Conservation (phyloP, 1,140 invertebrate genomes). For the Hormaphis cornu region DNA sequence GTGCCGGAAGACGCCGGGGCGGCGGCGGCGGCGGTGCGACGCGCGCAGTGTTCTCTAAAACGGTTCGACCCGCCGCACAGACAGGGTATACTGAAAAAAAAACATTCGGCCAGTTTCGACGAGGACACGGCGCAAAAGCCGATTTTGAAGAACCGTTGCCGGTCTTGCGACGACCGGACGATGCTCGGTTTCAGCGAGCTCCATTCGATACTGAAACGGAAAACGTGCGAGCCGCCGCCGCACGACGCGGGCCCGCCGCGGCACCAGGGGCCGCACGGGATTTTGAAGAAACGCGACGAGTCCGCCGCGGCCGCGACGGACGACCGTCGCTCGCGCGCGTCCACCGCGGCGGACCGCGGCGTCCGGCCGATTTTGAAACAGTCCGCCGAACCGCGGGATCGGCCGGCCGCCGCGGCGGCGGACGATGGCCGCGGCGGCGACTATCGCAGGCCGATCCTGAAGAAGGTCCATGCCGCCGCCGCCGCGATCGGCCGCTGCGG, state of each 20-base stretch:
- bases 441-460: neutral
- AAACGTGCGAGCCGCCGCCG: conserved; percentile 7
- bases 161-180: conserved; percentile 22
- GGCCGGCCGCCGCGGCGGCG: neutral
- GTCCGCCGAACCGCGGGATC: neutral
- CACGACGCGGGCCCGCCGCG: neutral
- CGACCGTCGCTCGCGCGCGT: neutral
- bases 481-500: neutral
- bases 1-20: no score
- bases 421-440: neutral
- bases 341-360: neutral
- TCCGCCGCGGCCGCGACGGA: neutral
- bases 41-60: conserved; percentile 12
- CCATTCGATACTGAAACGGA: conserved; percentile 32
- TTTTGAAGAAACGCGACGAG: neutral
- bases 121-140: conserved; percentile 57
- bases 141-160: conserved; percentile 57
- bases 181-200: conserved; percentile 8
- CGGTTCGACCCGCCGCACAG: conserved; percentile 42
- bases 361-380: neutral
- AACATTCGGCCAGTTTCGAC: conserved; percentile 61
- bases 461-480: neutral
- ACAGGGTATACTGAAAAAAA: conserved; percentile 70
- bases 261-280: neutral
- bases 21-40: no score